These are phyloP conservation scores for Darevskia nairensis DNA, from an alignment of 2,797 vertebrate genomes.

Conservation along the genomic window DNA sequence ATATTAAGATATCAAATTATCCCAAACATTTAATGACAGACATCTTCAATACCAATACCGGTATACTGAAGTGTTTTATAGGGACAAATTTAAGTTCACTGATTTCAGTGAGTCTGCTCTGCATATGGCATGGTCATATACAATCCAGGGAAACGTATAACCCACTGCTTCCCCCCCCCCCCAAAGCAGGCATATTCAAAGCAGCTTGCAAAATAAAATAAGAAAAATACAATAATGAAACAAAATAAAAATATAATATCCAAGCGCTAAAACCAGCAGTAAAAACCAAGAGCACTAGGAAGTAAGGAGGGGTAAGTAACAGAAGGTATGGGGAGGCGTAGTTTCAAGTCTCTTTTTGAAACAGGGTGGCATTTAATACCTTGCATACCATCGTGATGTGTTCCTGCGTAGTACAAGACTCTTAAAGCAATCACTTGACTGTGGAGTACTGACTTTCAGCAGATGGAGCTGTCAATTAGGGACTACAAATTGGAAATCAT, in stretches of 20 bases:
- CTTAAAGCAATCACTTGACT: slow-evolving; percentile 48
- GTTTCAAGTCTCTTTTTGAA: slow-evolving; percentile 5
- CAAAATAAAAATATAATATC: neutral
- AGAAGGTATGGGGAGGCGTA: neutral
- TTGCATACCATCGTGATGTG: slow-evolving; percentile 50
- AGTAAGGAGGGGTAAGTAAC: neutral
- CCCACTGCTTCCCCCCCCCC: neutral
- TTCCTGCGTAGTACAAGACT: slow-evolving; percentile 21
- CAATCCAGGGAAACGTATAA: neutral
- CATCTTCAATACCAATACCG: neutral
- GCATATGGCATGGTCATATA: neutral
- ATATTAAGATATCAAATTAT: neutral
- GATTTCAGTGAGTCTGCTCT: neutral
- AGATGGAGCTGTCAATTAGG: slow-evolving; percentile 26
- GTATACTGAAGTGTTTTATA: neutral
- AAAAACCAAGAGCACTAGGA: neutral
- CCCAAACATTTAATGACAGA: neutral
- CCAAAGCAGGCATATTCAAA: neutral
- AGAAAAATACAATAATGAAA: neutral
- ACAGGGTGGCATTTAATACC: slow-evolving; percentile 28
- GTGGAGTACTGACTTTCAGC: neutral
- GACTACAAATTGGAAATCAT: slow-evolving; percentile 28
- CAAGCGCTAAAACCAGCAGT: neutral
- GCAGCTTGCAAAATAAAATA: neutral
- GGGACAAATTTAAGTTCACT: neutral